A percentile compares a stretch with the other conserved stretches of the same genome.
Evolutionary conservation across 2,797 vertebrate genomes (phyloP).

Genomic region (Catharus ustulatus): DNA sequence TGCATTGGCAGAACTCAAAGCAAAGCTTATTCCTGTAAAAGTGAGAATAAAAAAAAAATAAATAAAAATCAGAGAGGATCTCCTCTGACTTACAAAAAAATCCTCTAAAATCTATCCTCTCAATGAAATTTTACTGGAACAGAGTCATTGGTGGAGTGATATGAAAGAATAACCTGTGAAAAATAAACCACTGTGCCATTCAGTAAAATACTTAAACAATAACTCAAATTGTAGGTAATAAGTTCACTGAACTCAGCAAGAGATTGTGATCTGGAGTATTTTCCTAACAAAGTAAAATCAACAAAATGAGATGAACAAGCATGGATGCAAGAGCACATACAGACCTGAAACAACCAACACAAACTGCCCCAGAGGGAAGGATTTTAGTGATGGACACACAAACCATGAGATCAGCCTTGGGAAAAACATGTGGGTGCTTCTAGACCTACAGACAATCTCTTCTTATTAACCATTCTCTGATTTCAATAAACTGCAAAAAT

Average conservation of each 20-base stretch:
- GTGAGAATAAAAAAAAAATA: not conserved
- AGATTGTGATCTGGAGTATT: not conserved
- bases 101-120: not conserved
- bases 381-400: not conserved
- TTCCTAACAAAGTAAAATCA: not conserved
- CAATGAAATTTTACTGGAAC: not conserved
- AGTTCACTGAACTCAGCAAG: not conserved
- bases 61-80: not conserved
- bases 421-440: not conserved
- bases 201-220: not conserved
- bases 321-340: rapidly evolving
- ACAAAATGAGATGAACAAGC: rapidly evolving
- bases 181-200: not conserved
- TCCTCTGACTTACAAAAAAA: not conserved
- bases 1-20: not conserved
- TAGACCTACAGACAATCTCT: not conserved
- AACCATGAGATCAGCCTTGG: not conserved
- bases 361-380: not conserved
- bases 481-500: not conserved
- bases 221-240: not conserved
- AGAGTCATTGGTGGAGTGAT: not conserved
- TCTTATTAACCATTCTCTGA: not conserved
- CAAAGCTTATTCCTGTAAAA: not conserved
- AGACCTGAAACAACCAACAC: not conserved
- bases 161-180: not conserved